phyloP scores from a whole-genome alignment of 2,888 invertebrate species.

The Stenotaenia linearis region DNA sequence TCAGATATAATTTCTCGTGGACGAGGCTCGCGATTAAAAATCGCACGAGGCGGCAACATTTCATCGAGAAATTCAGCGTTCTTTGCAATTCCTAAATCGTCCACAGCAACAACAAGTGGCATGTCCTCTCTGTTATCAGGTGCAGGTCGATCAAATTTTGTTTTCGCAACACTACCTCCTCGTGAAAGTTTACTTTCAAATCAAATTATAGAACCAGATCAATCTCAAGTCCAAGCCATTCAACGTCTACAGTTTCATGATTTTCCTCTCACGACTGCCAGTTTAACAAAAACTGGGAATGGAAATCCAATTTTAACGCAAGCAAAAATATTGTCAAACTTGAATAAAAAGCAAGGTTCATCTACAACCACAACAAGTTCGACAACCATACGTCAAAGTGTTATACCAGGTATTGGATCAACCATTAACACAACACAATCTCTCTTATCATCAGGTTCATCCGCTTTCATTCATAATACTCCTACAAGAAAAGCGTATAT shows the following conservation, averaged over 20 bases:
- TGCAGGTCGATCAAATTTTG: not conserved
- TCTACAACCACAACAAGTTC: slow-evolving; percentile 7
- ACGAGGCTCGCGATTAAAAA: not conserved
- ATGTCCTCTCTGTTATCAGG: slow-evolving; percentile 13
- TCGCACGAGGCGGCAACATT: not conserved
- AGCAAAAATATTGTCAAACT: slow-evolving; percentile 39
- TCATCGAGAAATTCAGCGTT: slow-evolving; percentile 21
- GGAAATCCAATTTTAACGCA: slow-evolving; percentile 40
- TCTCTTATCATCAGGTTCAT: slow-evolving; percentile 17
- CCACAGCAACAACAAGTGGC: not conserved
- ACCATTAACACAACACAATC: not conserved
- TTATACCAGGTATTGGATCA: not conserved
- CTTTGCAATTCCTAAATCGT: slow-evolving; percentile 24
- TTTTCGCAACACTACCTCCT: not conserved
- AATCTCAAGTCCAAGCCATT: slow-evolving; percentile 41
- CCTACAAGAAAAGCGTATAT: not conserved
- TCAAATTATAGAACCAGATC: slow-evolving; percentile 34
- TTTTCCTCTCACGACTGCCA: slow-evolving; percentile 42
- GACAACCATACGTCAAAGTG: not conserved
- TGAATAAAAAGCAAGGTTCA: slow-evolving; percentile 33
- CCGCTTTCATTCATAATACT: slow-evolving; percentile 29
- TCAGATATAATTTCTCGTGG: not conserved
- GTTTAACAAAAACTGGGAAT: slow-evolving; percentile 37
- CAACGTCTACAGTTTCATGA: slow-evolving; percentile 44
- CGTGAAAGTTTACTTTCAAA: not conserved